A percentile compares a stretch with the other conserved stretches of the same genome.
Evolutionary conservation across 2,888 invertebrate species (phyloP).

Genomic region (Chloromyia formosa): DNA sequence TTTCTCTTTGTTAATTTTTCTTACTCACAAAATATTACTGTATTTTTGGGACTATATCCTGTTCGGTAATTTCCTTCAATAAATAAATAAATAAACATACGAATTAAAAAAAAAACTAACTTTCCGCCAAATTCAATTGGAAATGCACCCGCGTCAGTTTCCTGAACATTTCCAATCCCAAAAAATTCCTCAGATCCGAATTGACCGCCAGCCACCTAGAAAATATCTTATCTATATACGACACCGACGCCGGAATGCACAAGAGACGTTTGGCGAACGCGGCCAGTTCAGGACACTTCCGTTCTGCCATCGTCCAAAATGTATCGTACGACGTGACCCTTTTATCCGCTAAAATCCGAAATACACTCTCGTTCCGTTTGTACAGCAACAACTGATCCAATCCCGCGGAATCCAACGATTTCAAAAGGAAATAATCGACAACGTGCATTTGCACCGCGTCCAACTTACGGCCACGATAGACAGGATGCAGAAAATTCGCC

Average conservation of each 20-base stretch:
- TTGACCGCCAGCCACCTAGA: conserved; percentile 3
- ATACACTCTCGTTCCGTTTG: conserved; percentile 18
- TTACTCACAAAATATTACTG: too few relatives aligned
- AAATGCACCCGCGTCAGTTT: conserved; percentile 37
- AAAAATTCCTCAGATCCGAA: conserved; percentile 27
- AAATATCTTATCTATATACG: conserved; percentile 40
- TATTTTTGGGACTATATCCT: too few relatives aligned
- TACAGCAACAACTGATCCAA: conserved; percentile 27
- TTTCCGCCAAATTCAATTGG: conserved; percentile 28
- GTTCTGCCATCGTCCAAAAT: conserved; percentile 43
- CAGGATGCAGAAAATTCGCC: conserved; percentile 40
- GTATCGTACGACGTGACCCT: conserved; percentile 31
- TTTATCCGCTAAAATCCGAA: conserved; percentile 26
- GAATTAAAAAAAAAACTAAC: too few relatives aligned
- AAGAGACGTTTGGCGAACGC: conserved; percentile 26
- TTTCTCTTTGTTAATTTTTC: too few relatives aligned
- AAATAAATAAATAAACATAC: too few relatives aligned
- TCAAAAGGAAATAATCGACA: conserved; percentile 37
- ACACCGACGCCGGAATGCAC: conserved; percentile 32
- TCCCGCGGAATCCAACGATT: conserved; percentile 23
- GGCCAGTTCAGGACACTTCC: conserved; percentile 14
- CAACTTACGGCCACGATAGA: conserved; percentile 29
- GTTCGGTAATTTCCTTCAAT: too few relatives aligned
- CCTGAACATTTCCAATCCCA: conserved; percentile 38
- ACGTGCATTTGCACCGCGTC: conserved; percentile 22